phyloP scores from a whole-genome alignment of 2,888 invertebrate species.

The Cybosia mesomella region DNA sequence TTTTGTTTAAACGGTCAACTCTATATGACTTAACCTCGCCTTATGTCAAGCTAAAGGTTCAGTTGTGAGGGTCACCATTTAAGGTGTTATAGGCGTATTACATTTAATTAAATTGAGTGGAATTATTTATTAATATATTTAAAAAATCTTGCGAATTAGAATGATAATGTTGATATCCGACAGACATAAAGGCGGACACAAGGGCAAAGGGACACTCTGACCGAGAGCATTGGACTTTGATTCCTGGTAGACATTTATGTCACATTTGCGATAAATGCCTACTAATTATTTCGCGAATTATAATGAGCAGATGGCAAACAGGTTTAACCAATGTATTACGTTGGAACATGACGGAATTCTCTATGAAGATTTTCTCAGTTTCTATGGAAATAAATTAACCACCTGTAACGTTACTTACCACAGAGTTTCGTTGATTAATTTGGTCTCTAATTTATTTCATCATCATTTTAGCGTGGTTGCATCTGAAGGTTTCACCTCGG shows the following conservation, averaged over 20 bases:
- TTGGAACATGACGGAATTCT: not conserved
- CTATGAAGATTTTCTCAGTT: not conserved
- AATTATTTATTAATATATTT: too few species aligned
- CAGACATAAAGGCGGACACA: not conserved
- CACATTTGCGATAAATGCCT: constrained; percentile 1
- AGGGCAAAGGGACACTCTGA: not conserved
- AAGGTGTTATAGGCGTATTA: too few species aligned
- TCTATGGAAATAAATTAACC: not conserved
- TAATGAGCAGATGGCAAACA: constrained; percentile 24
- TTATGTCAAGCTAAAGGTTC: too few species aligned
- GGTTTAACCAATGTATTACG: constrained; percentile 21
- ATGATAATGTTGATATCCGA: not conserved
- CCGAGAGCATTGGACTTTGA: not conserved
- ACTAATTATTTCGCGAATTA: constrained; percentile 21
- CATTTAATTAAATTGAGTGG: too few species aligned
- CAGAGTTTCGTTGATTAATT: not conserved
- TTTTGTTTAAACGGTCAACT: too few species aligned
- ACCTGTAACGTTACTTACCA: not conserved
- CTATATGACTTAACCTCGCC: too few species aligned
- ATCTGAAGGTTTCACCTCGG: too few species aligned
- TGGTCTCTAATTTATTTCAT: not conserved
- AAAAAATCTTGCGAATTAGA: not conserved
- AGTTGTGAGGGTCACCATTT: too few species aligned
- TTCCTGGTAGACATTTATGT: constrained; percentile 1
- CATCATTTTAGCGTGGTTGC: too few species aligned